Evolutionary conservation across 2,113 vertebrate species (phyloP).

Genomic region (Erinaceus europaeus): DNA sequence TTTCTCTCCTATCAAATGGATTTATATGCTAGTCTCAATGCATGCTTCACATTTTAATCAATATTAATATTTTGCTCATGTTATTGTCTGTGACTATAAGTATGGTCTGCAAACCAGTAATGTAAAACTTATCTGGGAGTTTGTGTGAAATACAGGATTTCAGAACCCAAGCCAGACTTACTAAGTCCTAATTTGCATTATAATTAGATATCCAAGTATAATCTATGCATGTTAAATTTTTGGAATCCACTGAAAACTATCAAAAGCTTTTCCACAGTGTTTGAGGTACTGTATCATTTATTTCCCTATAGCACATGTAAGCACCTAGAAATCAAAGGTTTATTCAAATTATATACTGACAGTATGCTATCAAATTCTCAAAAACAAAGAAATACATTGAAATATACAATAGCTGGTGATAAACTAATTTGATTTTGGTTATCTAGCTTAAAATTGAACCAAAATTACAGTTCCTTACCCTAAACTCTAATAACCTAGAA

Average conservation of each 20-base stretch:
- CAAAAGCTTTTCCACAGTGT: neutral
- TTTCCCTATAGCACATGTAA: neutral
- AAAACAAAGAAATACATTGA: neutral
- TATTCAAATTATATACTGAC: neutral
- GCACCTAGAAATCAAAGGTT: slow-evolving; percentile 13
- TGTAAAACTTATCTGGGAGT: neutral
- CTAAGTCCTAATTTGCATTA: slow-evolving; percentile 20
- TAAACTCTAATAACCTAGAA: neutral
- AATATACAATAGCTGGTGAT: neutral
- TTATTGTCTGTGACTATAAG: slow-evolving; percentile 19
- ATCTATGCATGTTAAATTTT: neutral
- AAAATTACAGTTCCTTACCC: neutral
- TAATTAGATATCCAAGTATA: neutral
- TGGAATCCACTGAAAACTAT: neutral
- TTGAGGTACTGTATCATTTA: neutral
- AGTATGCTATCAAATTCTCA: neutral
- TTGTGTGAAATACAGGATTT: neutral
- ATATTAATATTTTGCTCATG: neutral
- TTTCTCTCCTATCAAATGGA: neutral
- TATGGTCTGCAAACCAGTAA: neutral
- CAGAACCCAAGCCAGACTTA: neutral
- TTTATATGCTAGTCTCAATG: neutral
- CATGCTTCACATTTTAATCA: slow-evolving; percentile 6
- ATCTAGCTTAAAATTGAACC: neutral
- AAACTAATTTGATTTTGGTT: neutral